A percentile compares a stretch with the other conserved stretches of the same genome.
phyloP scores from a whole-genome alignment of 2,797 vertebrate genomes.

The Anguilla obscura region DNA sequence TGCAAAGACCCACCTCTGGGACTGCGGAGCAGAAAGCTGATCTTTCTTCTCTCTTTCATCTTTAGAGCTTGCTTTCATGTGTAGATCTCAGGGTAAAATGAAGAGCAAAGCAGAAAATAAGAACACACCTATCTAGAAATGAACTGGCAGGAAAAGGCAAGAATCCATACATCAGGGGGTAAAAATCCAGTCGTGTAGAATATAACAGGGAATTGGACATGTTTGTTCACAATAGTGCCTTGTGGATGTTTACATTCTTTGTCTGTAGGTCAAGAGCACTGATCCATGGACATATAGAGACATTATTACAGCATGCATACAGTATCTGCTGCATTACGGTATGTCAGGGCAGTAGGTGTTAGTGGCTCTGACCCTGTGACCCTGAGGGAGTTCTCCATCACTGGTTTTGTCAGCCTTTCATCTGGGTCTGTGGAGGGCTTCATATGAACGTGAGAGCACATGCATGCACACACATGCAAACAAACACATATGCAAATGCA shows the following conservation, averaged over 20 bases:
- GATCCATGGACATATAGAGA: not conserved
- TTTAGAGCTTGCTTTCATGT: constrained; percentile 35
- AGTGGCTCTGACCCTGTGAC: not conserved
- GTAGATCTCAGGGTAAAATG: constrained; percentile 27
- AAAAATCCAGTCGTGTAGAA: not conserved
- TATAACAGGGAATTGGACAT: not conserved
- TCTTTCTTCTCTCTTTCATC: constrained; percentile 50
- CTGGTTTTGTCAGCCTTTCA: not conserved
- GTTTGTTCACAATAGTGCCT: not conserved
- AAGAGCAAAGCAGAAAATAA: constrained; percentile 33
- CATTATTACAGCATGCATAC: not conserved
- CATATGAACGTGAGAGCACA: not conserved
- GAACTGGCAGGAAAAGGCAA: not conserved
- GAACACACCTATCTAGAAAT: not conserved
- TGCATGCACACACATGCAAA: not conserved
- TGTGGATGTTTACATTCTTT: not conserved
- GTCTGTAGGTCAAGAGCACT: not conserved
- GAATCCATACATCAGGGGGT: not conserved
- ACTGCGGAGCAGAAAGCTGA: constrained; percentile 49
- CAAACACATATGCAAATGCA: not conserved
- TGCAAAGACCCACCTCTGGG: constrained; percentile 54
- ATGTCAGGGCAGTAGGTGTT: not conserved
- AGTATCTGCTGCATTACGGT: not conserved
- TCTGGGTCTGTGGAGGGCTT: not conserved
- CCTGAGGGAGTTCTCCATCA: not conserved